phyloP scores from a whole-genome alignment of 2,113 vertebrate species.

The Alosa alosa region DNA sequence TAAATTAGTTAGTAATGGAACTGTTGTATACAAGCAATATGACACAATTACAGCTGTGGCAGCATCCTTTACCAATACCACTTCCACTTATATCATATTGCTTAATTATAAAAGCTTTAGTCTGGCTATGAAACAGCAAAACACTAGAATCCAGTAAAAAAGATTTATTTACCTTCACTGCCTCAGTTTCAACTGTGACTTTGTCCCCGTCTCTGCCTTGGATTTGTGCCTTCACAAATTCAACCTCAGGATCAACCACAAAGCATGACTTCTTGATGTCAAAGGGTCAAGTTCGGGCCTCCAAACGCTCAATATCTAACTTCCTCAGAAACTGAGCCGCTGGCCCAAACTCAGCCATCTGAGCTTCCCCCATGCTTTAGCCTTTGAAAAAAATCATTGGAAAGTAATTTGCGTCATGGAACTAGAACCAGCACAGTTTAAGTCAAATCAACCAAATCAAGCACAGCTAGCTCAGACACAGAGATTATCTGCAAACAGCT shows the following conservation, averaged over 20 bases:
- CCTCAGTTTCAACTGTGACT: slow-evolving; percentile 75
- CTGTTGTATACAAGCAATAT: too few species aligned
- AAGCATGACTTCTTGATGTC: slow-evolving; percentile 73
- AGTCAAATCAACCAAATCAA: too few species aligned
- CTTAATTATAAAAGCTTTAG: too few species aligned
- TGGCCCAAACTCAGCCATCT: slow-evolving; percentile 68
- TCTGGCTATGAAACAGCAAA: too few species aligned
- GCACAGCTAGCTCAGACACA: too few species aligned
- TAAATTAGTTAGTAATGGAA: too few species aligned
- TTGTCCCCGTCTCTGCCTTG: slow-evolving; percentile 70
- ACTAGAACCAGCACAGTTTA: too few species aligned
- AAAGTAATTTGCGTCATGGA: too few species aligned
- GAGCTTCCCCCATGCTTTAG: slow-evolving; percentile 62
- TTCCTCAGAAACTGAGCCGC: slow-evolving; percentile 71
- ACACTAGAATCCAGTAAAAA: neutral
- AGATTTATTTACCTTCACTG: slow-evolving; percentile 71
- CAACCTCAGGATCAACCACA: slow-evolving; percentile 68
- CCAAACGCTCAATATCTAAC: slow-evolving; percentile 70
- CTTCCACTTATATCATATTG: too few species aligned
- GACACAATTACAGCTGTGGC: too few species aligned
- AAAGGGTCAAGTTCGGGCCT: slow-evolving; percentile 70
- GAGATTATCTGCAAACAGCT: too few species aligned
- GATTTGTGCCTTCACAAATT: slow-evolving; percentile 71
- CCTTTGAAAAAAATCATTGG: neutral
- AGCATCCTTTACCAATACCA: too few species aligned